These are phyloP conservation scores for Aphidoletes aphidimyza DNA, from an alignment of 2,888 invertebrate species.

Conservation along the genomic window DNA sequence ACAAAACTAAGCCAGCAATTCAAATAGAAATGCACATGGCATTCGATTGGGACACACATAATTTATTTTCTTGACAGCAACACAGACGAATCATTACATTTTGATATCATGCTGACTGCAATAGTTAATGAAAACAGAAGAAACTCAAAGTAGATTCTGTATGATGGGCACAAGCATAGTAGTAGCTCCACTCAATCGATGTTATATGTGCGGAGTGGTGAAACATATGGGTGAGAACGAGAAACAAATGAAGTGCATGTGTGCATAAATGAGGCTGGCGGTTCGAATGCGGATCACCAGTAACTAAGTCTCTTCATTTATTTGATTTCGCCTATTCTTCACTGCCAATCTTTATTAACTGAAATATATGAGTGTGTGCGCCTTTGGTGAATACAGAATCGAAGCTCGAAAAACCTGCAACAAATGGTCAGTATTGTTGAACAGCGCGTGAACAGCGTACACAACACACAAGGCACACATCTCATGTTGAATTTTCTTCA, in stretches of 20 bases:
- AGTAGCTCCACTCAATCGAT: too few relatives aligned
- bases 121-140: conserved; percentile 26
- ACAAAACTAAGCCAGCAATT: not conserved
- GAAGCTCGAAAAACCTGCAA: not conserved
- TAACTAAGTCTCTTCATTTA: conserved; percentile 29
- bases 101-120: conserved; percentile 15
- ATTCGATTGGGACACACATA: conserved; percentile 1
- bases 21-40: conserved; percentile 13
- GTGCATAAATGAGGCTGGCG: not conserved
- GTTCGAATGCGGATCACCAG: not conserved
- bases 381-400: not conserved
- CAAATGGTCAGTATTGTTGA: conserved; percentile 24
- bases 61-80: conserved; percentile 51
- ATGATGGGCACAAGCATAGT: not conserved
- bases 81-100: conserved; percentile 24
- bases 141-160: not conserved
- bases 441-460: too few relatives aligned
- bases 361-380: conserved; percentile 21
- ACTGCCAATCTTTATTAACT: conserved; percentile 49
- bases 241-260: conserved; percentile 37
- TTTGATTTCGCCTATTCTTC: conserved; percentile 48
- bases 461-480: not conserved
- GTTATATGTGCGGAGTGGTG: too few relatives aligned
- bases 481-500: not conserved
- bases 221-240: too few relatives aligned